Base-by-base conservation (phyloP, 2,888 invertebrate genomes). In the Epicampocera succincta region DNA sequence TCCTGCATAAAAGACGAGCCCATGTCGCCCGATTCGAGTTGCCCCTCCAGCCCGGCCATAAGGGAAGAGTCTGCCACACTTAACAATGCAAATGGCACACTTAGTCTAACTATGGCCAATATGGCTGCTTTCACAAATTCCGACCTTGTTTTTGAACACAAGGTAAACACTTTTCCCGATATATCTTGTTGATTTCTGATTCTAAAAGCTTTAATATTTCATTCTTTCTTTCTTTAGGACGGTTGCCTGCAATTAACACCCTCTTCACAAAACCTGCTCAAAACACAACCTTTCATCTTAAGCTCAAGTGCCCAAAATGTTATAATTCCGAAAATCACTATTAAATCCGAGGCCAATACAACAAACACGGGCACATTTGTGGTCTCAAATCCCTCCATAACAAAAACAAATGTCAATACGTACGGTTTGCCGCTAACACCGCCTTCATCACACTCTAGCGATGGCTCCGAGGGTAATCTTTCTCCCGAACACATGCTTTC, bases 351-450 rank as follows among this genome's bases (percentile, higher is more conserved):
- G 80, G 86, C 83, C 83, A 61, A 85, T 74, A 61, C 81, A 38
- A 74, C 74, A 69, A 72, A 69, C 72, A 25, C 74, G 44, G 78
- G 48, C 50, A 73, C 63, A n/a, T 80, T 76, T 73, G 73, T 73
- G 17, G 73, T n/a, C 46, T 19, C 50, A 9, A 72, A 65, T n/a
- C 12, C 83, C 29, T 68, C 77, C 15, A 60, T 80, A 40, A 84
- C 76, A 76, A 84, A 81, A 80, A 80, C 61, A 72, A 84, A 48
- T 75, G 60, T 72, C 48, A 81, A 77, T 56, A 80, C 85, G 11
- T 88, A 88, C 74, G 93, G 93, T 87, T 92, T 97, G 84, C 97
- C 98, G 4, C 96, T 98, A 13, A 97, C 98, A 80, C 97, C 98
- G 54, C 97, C 97, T 69, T 96, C 95, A 76, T 93, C 95, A 83